Percentiles rank a stretch among this genome's conserved stretches.
phyloP scores from a whole-genome alignment of 2,113 vertebrate genomes.

The Entomyzon cyanotis region DNA sequence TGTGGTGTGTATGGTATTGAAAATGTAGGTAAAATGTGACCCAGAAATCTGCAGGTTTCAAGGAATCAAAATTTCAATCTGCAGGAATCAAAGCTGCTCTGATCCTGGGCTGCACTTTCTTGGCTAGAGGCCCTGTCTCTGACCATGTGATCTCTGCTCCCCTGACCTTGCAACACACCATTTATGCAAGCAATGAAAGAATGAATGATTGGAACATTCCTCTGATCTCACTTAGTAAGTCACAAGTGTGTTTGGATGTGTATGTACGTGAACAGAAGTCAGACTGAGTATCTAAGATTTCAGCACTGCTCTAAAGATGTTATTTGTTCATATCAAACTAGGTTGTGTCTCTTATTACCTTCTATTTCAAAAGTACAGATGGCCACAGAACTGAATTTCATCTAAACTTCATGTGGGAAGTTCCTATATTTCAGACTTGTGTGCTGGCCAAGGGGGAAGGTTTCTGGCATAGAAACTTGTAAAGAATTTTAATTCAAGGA shows the following conservation, averaged over 20 bases:
- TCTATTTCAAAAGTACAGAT: background rate
- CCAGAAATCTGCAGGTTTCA: background rate
- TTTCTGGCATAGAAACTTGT: background rate
- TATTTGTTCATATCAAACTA: background rate
- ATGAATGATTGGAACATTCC: accelerated
- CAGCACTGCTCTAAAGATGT: background rate
- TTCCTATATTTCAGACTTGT: background rate
- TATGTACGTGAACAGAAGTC: background rate
- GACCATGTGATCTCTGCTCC: background rate
- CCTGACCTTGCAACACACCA: background rate
- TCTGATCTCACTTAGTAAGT: background rate
- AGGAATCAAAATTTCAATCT: too few species aligned
- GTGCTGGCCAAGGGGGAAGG: background rate
- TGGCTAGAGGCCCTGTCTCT: background rate
- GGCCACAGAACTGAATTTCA: background rate
- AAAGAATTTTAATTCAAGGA: background rate
- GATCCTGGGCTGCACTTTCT: background rate
- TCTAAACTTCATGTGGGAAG: background rate
- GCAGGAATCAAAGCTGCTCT: background rate
- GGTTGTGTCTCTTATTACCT: background rate
- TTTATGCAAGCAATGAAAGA: background rate
- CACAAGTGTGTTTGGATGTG: background rate
- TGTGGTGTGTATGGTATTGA: background rate
- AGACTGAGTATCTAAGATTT: background rate
- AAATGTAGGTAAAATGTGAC: background rate